Evolutionary conservation across 2,797 vertebrate genomes (phyloP), one percentile per base, ranked within the genome.

Genomic region (Moxostoma hubbsi): DNA sequence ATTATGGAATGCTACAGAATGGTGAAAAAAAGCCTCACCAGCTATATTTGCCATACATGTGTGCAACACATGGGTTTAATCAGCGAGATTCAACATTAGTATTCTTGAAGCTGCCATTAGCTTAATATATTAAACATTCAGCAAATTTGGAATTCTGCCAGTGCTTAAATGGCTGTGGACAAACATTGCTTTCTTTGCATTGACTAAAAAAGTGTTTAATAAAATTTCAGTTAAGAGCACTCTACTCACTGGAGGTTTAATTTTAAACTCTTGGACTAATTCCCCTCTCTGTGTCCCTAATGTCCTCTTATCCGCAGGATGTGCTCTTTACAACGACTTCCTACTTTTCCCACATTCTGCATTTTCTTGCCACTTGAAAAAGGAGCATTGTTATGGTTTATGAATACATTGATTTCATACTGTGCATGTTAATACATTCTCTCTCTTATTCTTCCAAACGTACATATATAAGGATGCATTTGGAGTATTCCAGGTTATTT

Each of bases 171-270:
- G 59, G 49, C 66, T 71, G 9, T 43, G 51, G 59, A 79, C 77
- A 75, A 75, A 58, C 65, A 71, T 79, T 58, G 59, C 43, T 75
- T 62, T 51, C 47, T 59, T 63, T 68, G 70, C n/a, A 65, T 70
- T 58, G 70, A 70, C 47, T 50, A 79, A 75, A 65, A 79, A 4
- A 36, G 36, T 82, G 11, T 75, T 71, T 72, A 15, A 55, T 72
- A 57, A 0, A 15, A 64, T 72, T 72, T 50, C 59, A 49, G 43
- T 46, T 24, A 36, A 5, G 68, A 72, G 45, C 6, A 46, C 68
- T 64, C 76, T 70, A 49, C 75, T 69, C 68, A 72, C 59, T 16
- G 5, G 76, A 63, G 68, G 50, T 63, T 79, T 79, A 12, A 79
- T 72, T 53, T 70, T 46, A 57, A 78, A 69, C 75, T 47, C 43